Evolutionary conservation across 92 coral and sea anemone genomes (phyloP).

Genomic region (Parazoanthus darwini): DNA sequence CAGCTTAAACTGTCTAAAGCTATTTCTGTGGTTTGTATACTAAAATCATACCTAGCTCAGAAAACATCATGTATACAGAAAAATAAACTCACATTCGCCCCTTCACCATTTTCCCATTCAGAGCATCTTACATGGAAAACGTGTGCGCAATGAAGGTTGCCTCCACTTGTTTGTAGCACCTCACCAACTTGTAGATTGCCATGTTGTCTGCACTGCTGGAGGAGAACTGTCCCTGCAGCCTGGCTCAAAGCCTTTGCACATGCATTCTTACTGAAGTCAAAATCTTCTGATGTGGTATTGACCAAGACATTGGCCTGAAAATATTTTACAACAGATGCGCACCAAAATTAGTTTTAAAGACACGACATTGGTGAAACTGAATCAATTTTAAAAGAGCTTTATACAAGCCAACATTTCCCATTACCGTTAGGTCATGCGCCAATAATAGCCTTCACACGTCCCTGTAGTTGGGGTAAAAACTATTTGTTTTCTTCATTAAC

Average conservation of each 20-base stretch:
- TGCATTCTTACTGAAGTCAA: constrained; percentile 58
- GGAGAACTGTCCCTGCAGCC: constrained; percentile 70
- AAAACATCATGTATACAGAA: too few species aligned
- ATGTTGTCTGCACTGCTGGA: constrained; percentile 55
- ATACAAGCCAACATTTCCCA: too few species aligned
- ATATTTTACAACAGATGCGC: neutral
- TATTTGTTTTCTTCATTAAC: too few species aligned
- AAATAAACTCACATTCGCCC: constrained; percentile 52
- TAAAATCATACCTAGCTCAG: too few species aligned
- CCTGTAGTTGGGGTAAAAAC: too few species aligned
- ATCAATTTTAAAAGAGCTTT: too few species aligned
- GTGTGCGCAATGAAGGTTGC: constrained; percentile 47
- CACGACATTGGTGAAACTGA: too few species aligned
- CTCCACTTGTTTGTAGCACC: constrained; percentile 63
- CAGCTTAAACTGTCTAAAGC: too few species aligned
- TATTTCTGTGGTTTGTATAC: neutral
- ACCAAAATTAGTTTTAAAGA: neutral
- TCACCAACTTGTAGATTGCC: constrained; percentile 55
- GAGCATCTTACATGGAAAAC: constrained; percentile 65
- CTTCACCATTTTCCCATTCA: constrained; percentile 53
- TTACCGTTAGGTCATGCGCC: too few species aligned
- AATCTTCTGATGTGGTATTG: constrained; percentile 59
- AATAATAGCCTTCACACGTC: too few species aligned
- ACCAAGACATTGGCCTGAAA: constrained; percentile 72
- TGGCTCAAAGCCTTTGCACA: constrained; percentile 62